These are phyloP conservation scores for Gila robusta DNA, from an alignment of 2,797 vertebrate species.

Conservation along the genomic window DNA sequence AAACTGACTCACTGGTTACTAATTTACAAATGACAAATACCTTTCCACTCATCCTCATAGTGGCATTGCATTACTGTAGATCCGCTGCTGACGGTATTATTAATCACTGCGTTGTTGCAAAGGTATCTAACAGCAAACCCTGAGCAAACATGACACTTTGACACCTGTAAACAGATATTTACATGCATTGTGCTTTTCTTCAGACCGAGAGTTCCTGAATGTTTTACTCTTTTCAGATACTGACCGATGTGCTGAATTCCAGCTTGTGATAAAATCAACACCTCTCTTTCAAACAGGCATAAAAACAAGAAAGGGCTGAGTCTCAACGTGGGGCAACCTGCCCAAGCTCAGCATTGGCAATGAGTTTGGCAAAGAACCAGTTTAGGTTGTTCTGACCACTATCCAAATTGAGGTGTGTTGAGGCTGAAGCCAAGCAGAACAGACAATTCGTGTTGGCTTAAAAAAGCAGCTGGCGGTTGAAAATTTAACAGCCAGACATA, in stretches of 20 bases:
- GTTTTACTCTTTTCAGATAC: slow-evolving; percentile 13
- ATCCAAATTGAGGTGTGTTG: slow-evolving; percentile 62
- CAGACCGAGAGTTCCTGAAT: not conserved
- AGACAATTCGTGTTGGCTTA: slow-evolving; percentile 44
- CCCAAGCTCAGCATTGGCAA: slow-evolving; percentile 62
- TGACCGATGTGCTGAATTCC: slow-evolving; percentile 27
- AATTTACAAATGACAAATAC: slow-evolving; percentile 29
- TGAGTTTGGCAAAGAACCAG: slow-evolving; percentile 62
- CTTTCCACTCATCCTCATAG: not conserved
- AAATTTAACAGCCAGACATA: slow-evolving; percentile 56
- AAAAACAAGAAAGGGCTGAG: slow-evolving; percentile 60
- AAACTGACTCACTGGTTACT: slow-evolving; percentile 32
- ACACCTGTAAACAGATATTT: slow-evolving; percentile 13
- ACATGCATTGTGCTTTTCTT: not conserved
- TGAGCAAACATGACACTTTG: slow-evolving; percentile 14
- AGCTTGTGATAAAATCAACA: slow-evolving; percentile 49
- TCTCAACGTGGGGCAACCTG: slow-evolving; percentile 55
- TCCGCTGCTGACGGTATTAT: slow-evolving; percentile 10
- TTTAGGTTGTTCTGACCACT: slow-evolving; percentile 62
- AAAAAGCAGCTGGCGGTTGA: slow-evolving; percentile 58
- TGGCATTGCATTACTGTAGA: not conserved
- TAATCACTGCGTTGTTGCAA: slow-evolving; percentile 1
- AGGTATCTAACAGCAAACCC: slow-evolving; percentile 31
- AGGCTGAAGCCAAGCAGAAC: slow-evolving; percentile 49
- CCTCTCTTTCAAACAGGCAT: slow-evolving; percentile 8